Conservation (phyloP, 2,888 invertebrate species). For the Troides helena region DNA sequence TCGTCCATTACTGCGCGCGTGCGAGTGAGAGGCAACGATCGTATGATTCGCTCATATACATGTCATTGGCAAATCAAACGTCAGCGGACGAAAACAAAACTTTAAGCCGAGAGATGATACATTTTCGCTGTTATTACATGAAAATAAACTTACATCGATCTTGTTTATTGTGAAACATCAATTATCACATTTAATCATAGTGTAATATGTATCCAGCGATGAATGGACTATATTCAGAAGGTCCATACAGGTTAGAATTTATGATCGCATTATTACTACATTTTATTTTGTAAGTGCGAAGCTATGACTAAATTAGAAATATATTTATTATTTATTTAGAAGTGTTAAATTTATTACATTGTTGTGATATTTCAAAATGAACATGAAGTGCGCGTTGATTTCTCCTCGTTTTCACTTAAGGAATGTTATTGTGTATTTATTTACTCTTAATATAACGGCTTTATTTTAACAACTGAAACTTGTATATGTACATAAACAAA, state of each 20-base stretch:
- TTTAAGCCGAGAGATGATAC: conserved; percentile 53
- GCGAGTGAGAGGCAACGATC: conserved; percentile 55
- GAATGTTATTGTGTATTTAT: conserved; percentile 12
- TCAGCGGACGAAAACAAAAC: conserved; percentile 63
- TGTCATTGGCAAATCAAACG: conserved; percentile 55
- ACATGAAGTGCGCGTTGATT: conserved; percentile 12
- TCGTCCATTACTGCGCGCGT: conserved; percentile 35
- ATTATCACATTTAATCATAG: conserved; percentile 36
- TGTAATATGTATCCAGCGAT: conserved; percentile 66
- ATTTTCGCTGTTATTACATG: conserved; percentile 42
- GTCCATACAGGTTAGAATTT: conserved; percentile 69
- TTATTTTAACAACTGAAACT: too few species aligned
- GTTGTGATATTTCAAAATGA: conserved; percentile 7
- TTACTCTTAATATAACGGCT: neutral
- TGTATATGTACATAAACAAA: too few species aligned
- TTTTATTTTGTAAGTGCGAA: neutral
- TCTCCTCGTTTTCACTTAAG: conserved; percentile 29
- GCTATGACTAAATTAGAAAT: conserved; percentile 1
- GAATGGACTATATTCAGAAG: conserved; percentile 70
- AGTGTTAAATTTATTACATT: conserved; percentile 6
- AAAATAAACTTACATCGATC: conserved; percentile 37
- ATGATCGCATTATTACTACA: conserved; percentile 9
- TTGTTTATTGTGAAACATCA: conserved; percentile 44
- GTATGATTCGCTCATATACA: conserved; percentile 66
- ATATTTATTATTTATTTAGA: conserved; percentile 3